Conservation (phyloP, 2,113 vertebrate genomes). For the Tragelaphus strepsiceros region DNA sequence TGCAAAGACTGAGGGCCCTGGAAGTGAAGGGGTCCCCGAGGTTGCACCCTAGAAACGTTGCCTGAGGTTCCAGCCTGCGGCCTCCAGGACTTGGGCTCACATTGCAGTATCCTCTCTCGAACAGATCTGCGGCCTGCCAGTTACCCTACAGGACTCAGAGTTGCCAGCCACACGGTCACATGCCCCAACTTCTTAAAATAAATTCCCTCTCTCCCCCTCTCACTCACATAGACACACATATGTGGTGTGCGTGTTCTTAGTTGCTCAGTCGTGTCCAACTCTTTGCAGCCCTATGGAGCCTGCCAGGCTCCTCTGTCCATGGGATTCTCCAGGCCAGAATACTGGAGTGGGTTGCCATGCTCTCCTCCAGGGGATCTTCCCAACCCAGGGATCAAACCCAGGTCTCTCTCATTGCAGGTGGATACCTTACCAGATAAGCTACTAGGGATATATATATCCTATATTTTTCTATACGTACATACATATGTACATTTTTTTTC, state of each 20-base stretch:
- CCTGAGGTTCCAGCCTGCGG: not conserved
- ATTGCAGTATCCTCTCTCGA: not conserved
- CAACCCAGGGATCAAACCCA: not conserved
- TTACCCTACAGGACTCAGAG: not conserved
- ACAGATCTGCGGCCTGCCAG: not conserved
- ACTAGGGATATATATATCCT: not conserved
- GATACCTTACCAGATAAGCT: not conserved
- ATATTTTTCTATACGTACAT: no score
- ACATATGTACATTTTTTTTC: not conserved
- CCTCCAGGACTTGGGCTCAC: not conserved
- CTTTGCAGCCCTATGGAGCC: not conserved
- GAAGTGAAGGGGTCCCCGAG: rapidly evolving
- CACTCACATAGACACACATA: not conserved
- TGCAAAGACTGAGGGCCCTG: not conserved
- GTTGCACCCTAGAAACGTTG: rapidly evolving
- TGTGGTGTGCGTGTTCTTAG: not conserved
- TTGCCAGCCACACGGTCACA: not conserved
- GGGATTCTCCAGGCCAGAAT: not conserved
- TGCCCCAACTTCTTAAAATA: not conserved
- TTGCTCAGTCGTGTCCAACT: not conserved
- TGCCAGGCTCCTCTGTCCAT: not conserved
- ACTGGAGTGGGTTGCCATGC: not conserved
- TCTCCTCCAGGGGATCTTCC: not conserved
- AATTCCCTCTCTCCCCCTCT: not conserved
- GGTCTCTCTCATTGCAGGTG: not conserved